Evolutionary conservation across 1,140 invertebrate species (phyloP).

Genomic region (Xylocopa sonorina): DNA sequence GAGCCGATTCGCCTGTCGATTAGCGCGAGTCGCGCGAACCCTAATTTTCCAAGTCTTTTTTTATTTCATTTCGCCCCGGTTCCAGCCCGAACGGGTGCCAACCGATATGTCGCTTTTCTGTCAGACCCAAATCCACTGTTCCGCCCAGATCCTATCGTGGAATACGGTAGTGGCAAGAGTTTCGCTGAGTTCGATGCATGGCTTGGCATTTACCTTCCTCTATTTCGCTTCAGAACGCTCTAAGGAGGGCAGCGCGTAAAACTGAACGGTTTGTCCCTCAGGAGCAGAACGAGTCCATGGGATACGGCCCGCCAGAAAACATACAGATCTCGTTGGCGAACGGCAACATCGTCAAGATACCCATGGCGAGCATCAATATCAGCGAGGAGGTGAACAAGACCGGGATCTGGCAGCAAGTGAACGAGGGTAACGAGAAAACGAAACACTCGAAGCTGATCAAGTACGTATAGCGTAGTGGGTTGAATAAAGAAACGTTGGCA

Average conservation of each 20-base stretch:
- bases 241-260: background rate
- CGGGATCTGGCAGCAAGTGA: conserved; percentile 97
- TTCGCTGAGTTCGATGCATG: conserved; percentile 60
- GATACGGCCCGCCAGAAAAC: conserved; percentile 83
- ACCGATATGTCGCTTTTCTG: conserved; percentile 9
- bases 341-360: conserved; percentile 96
- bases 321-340: conserved; percentile 94
- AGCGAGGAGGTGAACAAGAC: conserved; percentile 96
- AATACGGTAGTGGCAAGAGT: conserved; percentile 24
- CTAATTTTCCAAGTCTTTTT: background rate
- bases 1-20: background rate
- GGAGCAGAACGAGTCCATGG: conserved; percentile 77
- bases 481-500: background rate
- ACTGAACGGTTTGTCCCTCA: conserved; percentile 61
- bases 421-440: conserved; percentile 83
- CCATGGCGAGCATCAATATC: conserved; percentile 93
- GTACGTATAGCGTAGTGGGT: conserved; percentile 60
- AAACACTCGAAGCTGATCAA: conserved; percentile 78
- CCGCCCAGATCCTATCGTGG: conserved; percentile 14
- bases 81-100: background rate
- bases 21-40: conserved; percentile 9
- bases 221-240: background rate
- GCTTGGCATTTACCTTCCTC: conserved; percentile 38
- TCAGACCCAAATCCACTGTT: background rate
- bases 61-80: too few relatives aligned